These are phyloP conservation scores for Gobius niger DNA, from an alignment of 2,113 vertebrate species.

Conservation along the genomic window DNA sequence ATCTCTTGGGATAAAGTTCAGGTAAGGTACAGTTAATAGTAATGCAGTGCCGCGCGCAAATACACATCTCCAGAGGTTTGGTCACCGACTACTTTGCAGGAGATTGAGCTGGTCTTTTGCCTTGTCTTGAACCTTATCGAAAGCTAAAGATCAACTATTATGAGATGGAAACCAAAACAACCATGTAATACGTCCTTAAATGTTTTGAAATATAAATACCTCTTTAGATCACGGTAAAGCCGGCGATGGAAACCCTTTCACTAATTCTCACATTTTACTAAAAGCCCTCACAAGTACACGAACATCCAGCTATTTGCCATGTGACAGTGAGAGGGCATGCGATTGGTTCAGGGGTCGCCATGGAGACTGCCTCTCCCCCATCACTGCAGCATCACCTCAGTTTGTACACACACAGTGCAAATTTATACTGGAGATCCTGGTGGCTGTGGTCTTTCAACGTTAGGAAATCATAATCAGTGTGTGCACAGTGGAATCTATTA, in stretches of 20 bases:
- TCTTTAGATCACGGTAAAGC: not conserved
- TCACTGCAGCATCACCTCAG: conserved; percentile 25
- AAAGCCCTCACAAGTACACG: not conserved
- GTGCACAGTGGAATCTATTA: conserved; percentile 75
- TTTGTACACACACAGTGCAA: conserved; percentile 11
- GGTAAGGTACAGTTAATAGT: no score
- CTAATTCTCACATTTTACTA: not conserved
- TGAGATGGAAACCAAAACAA: no score
- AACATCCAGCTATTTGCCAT: not conserved
- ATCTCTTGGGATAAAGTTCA: no score
- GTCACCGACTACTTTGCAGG: no score
- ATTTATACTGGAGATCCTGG: conserved; percentile 12
- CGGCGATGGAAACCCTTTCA: not conserved
- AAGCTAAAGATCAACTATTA: no score
- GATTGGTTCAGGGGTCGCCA: conserved; percentile 62
- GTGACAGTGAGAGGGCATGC: conserved; percentile 43
- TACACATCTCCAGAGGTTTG: no score
- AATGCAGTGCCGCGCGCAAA: no score
- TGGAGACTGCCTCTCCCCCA: conserved; percentile 57
- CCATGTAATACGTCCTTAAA: no score
- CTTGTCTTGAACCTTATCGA: no score
- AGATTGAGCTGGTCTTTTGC: no score
- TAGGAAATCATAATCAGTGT: not conserved
- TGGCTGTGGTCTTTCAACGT: not conserved
- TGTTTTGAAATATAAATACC: not conserved